These are phyloP conservation scores for Psilanteris sp. DNA, from an alignment of 1,140 invertebrate genomes.

Conservation along the genomic window DNA sequence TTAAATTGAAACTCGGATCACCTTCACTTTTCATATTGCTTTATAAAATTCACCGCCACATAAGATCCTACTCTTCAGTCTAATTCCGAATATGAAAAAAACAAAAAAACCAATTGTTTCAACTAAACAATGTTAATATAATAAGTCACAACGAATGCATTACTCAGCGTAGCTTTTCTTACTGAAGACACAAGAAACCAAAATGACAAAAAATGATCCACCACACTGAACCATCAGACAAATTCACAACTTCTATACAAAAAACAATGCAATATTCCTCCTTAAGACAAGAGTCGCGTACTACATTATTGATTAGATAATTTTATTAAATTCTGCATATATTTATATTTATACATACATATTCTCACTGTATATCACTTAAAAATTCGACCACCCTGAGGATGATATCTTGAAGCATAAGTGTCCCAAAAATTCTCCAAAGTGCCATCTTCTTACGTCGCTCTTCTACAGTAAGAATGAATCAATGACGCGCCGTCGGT, in stretches of 20 bases:
- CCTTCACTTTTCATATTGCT: constrained; percentile 21
- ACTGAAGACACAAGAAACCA: constrained; percentile 3
- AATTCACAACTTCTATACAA: constrained; percentile 32
- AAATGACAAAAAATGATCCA: constrained; percentile 5
- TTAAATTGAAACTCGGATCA: constrained; percentile 55
- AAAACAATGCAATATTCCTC: constrained; percentile 30
- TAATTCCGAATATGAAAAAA: constrained; percentile 1
- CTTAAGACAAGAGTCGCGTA: constrained; percentile 28
- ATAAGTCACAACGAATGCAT: constrained; percentile 15
- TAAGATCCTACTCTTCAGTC: constrained; percentile 18
- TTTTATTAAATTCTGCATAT: constrained; percentile 56
- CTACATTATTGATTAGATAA: constrained; percentile 53
- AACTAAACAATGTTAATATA: constrained; percentile 8
- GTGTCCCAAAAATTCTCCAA: constrained; percentile 25
- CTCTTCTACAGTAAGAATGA: constrained; percentile 43
- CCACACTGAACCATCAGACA: neutral
- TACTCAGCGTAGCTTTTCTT: constrained; percentile 1
- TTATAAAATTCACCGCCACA: constrained; percentile 36
- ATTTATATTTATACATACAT: constrained; percentile 54
- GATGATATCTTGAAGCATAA: constrained; percentile 40
- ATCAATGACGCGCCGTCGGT: constrained; percentile 15
- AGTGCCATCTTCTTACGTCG: constrained; percentile 25
- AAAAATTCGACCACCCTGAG: constrained; percentile 50
- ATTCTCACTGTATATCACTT: constrained; percentile 55
- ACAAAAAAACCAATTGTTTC: neutral